Percentiles rank a stretch among this genome's conserved stretches.
Conservation (phyloP, 2,113 vertebrate species). For the Ptychochromis oligacanthus region DNA sequence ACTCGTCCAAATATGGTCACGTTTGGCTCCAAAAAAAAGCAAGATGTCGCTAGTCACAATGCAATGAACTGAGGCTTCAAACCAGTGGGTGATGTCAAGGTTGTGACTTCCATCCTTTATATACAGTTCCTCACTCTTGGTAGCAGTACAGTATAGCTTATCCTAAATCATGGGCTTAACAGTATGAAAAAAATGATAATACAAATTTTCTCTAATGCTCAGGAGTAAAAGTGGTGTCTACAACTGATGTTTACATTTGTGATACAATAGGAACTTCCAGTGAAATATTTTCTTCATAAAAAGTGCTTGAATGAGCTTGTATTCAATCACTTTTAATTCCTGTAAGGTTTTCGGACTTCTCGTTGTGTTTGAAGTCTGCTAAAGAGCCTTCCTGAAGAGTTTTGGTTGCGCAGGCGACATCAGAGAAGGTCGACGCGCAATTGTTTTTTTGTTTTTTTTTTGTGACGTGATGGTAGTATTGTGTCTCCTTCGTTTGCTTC, state of each 20-base stretch:
- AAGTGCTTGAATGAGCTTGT: neutral
- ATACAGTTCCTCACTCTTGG: neutral
- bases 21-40: too few relatives aligned
- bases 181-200: neutral
- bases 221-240: neutral
- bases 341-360: neutral
- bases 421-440: neutral
- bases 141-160: neutral
- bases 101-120: neutral
- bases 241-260: neutral
- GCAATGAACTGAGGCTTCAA: neutral
- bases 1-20: too few relatives aligned
- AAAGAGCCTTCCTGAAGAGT: neutral
- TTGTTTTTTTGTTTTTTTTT: slow-evolving; percentile 9
- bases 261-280: neutral
- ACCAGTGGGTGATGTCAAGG: neutral
- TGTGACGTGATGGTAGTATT: slow-evolving; percentile 25
- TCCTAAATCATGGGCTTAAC: neutral
- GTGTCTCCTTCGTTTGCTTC: slow-evolving; percentile 43
- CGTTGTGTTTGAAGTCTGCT: neutral
- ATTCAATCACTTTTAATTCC: slow-evolving; percentile 5
- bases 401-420: slow-evolving; percentile 18
- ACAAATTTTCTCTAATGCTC: neutral
- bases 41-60: neutral
- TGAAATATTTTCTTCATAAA: neutral